Conservation (phyloP, 1,140 invertebrate species). For the Oncopeltus fasciatus region DNA sequence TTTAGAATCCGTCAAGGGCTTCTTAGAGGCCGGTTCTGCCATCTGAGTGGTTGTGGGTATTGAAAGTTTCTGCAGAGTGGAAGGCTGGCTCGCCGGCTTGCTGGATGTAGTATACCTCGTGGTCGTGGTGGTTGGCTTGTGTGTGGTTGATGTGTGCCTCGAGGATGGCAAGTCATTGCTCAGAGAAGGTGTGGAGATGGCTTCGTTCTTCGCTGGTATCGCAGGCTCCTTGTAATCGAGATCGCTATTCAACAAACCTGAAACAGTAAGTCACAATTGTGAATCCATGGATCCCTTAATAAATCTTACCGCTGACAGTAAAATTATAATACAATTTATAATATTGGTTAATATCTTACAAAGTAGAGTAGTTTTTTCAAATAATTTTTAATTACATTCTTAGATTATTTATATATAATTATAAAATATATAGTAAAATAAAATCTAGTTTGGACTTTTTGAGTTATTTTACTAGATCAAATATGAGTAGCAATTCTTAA, state of each 20-base stretch:
- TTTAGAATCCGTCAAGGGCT: neutral
- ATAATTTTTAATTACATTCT: too few relatives aligned
- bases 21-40: neutral
- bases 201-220: neutral
- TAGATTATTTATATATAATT: too few relatives aligned
- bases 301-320: too few relatives aligned
- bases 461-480: too few relatives aligned
- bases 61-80: neutral
- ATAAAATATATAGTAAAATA: too few relatives aligned
- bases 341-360: too few relatives aligned
- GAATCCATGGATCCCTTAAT: too few relatives aligned
- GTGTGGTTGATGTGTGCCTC: neutral
- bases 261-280: neutral
- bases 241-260: slow-evolving; percentile 8
- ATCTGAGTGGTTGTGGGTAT: neutral
- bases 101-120: neutral
- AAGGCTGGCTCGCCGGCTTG: neutral
- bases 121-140: neutral
- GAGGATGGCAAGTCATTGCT: neutral
- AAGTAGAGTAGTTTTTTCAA: too few relatives aligned
- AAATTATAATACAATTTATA: too few relatives aligned
- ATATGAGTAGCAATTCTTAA: too few relatives aligned
- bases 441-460: too few relatives aligned
- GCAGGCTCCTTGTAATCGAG: neutral
- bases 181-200: neutral